Percentiles rank a stretch among this genome's conserved stretches.
phyloP scores from a whole-genome alignment of 1,140 invertebrate species.

The Drosophila rufa region DNA sequence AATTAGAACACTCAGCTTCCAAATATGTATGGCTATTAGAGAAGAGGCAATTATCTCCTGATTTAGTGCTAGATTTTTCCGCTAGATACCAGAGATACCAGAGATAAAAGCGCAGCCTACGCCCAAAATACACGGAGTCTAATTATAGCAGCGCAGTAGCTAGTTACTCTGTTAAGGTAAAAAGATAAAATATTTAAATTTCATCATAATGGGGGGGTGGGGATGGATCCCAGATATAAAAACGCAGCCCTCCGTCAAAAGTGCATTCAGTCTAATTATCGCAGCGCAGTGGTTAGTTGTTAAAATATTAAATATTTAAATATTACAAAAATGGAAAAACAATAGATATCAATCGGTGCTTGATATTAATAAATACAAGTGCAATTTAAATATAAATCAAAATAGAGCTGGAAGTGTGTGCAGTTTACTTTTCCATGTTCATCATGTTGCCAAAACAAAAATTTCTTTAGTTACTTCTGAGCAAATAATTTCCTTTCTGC shows the following conservation, averaged over 20 bases:
- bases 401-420: neutral
- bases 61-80: too few relatives aligned
- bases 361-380: neutral
- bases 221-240: neutral
- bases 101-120: neutral
- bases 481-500: neutral
- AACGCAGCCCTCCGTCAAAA: neutral
- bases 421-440: neutral
- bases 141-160: neutral
- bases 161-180: neutral
- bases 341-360: neutral
- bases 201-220: too few relatives aligned
- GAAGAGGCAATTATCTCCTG: too few relatives aligned
- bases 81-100: too few relatives aligned
- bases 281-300: neutral
- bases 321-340: too few relatives aligned
- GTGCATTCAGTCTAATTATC: neutral
- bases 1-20: too few relatives aligned
- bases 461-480: neutral
- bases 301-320: too few relatives aligned
- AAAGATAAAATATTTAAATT: too few relatives aligned
- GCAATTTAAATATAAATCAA: neutral
- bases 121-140: neutral
- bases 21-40: too few relatives aligned
- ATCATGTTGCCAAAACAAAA: neutral